Percentiles rank a stretch among this genome's conserved stretches.
These are phyloP conservation scores for Gortyna flavago DNA, from an alignment of 2,888 invertebrate species.

Conservation along the genomic window DNA sequence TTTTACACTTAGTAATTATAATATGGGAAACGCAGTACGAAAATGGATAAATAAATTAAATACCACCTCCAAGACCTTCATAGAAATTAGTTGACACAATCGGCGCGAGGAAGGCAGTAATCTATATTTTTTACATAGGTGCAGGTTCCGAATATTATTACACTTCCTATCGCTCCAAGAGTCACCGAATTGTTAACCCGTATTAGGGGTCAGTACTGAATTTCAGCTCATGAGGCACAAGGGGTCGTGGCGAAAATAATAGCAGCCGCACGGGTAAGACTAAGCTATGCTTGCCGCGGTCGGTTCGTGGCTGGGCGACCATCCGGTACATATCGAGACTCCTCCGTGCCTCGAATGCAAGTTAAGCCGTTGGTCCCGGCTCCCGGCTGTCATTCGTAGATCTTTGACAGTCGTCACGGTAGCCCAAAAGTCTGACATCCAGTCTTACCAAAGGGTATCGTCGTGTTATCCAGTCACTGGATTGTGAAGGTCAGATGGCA, in stretches of 20 bases:
- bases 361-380: not conserved
- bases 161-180: not conserved
- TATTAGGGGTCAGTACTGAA: not conserved
- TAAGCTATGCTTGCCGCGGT: not conserved
- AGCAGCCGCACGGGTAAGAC: not conserved
- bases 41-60: not conserved
- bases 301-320: too few species aligned
- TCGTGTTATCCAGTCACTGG: not conserved
- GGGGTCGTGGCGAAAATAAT: not conserved
- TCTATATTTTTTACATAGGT: too few species aligned
- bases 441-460: not conserved
- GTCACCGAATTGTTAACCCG: not conserved
- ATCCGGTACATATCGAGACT: too few species aligned
- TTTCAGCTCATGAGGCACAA: not conserved
- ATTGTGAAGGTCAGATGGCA: not conserved
- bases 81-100: not conserved
- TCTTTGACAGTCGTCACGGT: not conserved
- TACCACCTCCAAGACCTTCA: not conserved
- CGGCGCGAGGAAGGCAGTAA: not conserved
- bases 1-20: constrained; percentile 1
- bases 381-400: not conserved
- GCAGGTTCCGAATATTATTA: not conserved
- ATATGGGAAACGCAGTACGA: not conserved
- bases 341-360: not conserved
- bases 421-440: not conserved